phyloP scores from a whole-genome alignment of 2,113 vertebrate species.

The Osmerus eperlanus region DNA sequence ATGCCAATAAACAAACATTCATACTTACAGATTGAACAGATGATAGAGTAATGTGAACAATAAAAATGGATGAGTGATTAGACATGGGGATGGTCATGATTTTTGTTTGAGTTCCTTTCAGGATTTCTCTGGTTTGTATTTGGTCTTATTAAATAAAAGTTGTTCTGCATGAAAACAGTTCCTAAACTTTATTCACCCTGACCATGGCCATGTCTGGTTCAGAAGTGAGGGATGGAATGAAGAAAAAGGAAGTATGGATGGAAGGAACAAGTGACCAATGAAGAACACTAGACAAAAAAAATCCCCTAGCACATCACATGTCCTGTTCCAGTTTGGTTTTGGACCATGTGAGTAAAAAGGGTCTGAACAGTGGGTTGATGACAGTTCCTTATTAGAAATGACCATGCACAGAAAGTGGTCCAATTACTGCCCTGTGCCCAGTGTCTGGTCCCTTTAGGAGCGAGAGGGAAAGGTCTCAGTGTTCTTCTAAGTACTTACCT shows the following conservation, averaged over 20 bases:
- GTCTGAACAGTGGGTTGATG: background rate
- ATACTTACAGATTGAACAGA: background rate
- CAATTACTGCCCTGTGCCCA: background rate
- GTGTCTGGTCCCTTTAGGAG: background rate
- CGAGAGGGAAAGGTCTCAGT: background rate
- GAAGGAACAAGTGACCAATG: background rate
- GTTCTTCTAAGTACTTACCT: conserved; percentile 46
- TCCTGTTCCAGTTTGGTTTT: background rate
- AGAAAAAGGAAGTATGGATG: background rate
- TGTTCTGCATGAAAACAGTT: background rate
- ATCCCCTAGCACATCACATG: background rate
- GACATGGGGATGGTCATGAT: background rate
- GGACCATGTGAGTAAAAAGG: background rate
- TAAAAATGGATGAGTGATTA: background rate
- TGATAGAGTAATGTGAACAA: background rate
- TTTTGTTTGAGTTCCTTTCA: background rate
- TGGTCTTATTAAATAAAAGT: background rate
- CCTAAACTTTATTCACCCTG: background rate
- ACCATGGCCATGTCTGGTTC: background rate
- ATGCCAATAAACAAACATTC: conserved; percentile 1
- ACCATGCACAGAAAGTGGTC: background rate
- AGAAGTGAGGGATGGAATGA: background rate
- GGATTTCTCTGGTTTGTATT: background rate
- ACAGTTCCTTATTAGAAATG: background rate
- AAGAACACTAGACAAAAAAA: background rate